These are phyloP conservation scores for Tapirus terrestris DNA, from an alignment of 2,113 vertebrate genomes.

Conservation along the genomic window DNA sequence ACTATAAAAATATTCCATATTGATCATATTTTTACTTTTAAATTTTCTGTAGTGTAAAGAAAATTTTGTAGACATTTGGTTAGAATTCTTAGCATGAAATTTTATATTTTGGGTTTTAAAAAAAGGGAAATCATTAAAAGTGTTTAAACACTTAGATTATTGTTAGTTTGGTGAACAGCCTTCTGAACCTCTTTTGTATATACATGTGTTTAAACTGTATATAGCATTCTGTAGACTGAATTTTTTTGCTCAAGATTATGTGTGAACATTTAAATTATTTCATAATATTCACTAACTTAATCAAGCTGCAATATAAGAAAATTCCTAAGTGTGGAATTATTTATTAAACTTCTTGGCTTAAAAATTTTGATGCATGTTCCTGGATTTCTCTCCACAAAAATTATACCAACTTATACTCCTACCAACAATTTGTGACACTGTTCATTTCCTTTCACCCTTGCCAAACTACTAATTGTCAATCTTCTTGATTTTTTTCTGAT, in stretches of 20 bases:
- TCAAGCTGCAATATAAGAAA: not conserved
- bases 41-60: not conserved
- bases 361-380: not conserved
- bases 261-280: conserved; percentile 35
- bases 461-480: not conserved
- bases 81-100: not conserved
- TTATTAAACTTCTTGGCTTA: not conserved
- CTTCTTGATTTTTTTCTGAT: not conserved
- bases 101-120: conserved; percentile 11
- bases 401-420: not conserved
- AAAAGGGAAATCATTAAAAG: not conserved
- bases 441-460: conserved; percentile 14
- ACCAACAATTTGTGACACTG: not conserved
- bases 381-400: not conserved
- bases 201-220: not conserved
- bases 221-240: not conserved
- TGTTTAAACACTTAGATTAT: not conserved
- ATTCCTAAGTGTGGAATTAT: not conserved
- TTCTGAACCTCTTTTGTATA: not conserved
- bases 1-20: conserved; percentile 17
- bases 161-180: not conserved
- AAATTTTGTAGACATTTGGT: not conserved
- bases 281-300: conserved; percentile 17
- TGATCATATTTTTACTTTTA: conserved; percentile 29
- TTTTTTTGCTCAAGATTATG: not conserved